Evolutionary conservation across 2,888 invertebrate species (phyloP).

Genomic region (Microctonus aethiopoides): DNA sequence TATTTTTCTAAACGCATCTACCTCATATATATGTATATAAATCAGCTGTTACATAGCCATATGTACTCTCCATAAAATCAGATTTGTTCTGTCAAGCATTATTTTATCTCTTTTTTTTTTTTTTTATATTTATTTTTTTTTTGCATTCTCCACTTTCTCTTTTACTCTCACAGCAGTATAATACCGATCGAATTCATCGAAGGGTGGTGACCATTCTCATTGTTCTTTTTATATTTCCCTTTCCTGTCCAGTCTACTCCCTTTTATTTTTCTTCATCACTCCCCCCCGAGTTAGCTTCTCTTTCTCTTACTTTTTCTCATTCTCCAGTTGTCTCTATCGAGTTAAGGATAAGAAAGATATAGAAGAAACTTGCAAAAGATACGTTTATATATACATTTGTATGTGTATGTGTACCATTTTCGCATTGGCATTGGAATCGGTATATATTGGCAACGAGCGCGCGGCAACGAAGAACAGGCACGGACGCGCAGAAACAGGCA

Average conservation of each 20-base stretch:
- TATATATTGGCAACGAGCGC: too few relatives aligned
- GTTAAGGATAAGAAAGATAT: neutral
- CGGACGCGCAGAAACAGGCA: too few relatives aligned
- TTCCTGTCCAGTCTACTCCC: conserved; percentile 3
- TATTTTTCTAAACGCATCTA: too few relatives aligned
- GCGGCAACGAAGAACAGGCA: too few relatives aligned
- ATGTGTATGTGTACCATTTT: too few relatives aligned
- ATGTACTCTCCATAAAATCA: conserved; percentile 37
- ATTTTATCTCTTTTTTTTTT: too few relatives aligned
- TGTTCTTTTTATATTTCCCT: conserved; percentile 28
- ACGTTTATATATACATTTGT: too few relatives aligned
- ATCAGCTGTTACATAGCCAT: too few relatives aligned
- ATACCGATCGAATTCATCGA: conserved; percentile 13
- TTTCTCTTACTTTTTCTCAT: conserved; percentile 17
- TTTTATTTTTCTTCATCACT: conserved; percentile 12
- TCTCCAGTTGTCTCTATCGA: conserved; percentile 28
- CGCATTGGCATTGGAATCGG: neutral
- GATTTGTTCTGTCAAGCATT: conserved; percentile 39
- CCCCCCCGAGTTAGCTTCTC: neutral
- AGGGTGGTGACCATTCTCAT: conserved; percentile 27
- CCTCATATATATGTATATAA: too few relatives aligned
- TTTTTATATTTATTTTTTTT: too few relatives aligned
- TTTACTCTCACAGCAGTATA: neutral
- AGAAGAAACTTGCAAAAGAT: neutral
- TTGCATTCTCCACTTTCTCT: neutral